Percentiles rank a stretch among this genome's conserved stretches.
phyloP scores from a whole-genome alignment of 1,140 invertebrate species.

The Oncopodura yosiiana region DNA sequence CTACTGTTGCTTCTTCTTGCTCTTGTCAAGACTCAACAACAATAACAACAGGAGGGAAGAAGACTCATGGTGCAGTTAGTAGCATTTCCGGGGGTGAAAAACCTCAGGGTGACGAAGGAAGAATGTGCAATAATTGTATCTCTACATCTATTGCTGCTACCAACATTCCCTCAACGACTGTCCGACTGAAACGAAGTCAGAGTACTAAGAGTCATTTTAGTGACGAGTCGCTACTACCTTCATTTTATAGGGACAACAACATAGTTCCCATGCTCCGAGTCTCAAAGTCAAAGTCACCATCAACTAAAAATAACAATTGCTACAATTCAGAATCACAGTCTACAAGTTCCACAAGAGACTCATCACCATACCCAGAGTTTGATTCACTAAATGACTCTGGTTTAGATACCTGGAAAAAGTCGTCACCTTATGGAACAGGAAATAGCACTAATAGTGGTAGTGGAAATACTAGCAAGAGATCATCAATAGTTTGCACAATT shows the following conservation, averaged over 20 bases:
- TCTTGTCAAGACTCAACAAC: not conserved
- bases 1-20: no score
- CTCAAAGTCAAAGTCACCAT: not conserved
- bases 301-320: constrained; percentile 12
- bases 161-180: constrained; percentile 1
- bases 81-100: constrained; percentile 36
- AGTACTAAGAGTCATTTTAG: constrained; percentile 25
- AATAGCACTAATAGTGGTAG: not conserved
- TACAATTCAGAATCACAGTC: not conserved
- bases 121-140: not conserved
- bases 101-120: constrained; percentile 27
- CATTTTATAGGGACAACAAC: not conserved
- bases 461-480: no score
- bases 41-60: not conserved
- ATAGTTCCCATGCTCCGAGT: not conserved
- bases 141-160: not conserved
- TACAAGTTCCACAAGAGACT: constrained; percentile 1
- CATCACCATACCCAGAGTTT: constrained; percentile 1
- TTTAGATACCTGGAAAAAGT: constrained; percentile 32
- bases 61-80: constrained; percentile 4
- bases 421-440: not conserved
- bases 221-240: not conserved
- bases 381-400: constrained; percentile 28
- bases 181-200: constrained; percentile 31
- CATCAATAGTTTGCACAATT: constrained; percentile 34